phyloP scores from a whole-genome alignment of 2,113 vertebrate species.

The Thamnaconus septentrionalis region DNA sequence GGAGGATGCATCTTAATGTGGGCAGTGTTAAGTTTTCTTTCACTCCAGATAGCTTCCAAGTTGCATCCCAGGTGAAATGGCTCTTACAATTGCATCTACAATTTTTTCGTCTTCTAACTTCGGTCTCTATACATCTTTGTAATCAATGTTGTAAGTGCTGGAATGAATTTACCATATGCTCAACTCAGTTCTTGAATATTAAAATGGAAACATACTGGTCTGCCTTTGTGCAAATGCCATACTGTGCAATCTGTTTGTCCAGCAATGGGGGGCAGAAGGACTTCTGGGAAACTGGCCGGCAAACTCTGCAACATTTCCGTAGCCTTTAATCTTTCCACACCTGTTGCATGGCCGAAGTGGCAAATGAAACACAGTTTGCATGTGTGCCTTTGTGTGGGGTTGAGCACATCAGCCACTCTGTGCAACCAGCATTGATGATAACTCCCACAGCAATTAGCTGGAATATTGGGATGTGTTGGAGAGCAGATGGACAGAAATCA shows the following conservation, averaged over 20 bases:
- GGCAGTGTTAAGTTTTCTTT: no score
- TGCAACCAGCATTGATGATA: constrained; percentile 33
- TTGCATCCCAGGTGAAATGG: no score
- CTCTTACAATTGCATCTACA: no score
- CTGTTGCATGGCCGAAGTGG: constrained; percentile 17
- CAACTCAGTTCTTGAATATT: constrained; percentile 35
- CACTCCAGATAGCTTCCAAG: no score
- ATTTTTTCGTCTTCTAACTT: neutral
- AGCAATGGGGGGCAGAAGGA: constrained; percentile 35
- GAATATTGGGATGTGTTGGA: constrained; percentile 42
- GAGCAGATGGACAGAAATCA: constrained; percentile 75
- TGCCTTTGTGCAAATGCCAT: constrained; percentile 43
- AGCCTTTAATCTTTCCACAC: constrained; percentile 9
- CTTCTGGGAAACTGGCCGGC: constrained; percentile 10
- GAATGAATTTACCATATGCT: constrained; percentile 4
- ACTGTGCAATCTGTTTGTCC: constrained; percentile 44
- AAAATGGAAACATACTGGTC: constrained; percentile 38
- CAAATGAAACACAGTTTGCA: constrained; percentile 23
- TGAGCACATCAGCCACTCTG: constrained; percentile 32
- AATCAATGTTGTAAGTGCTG: neutral
- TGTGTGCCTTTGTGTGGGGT: constrained; percentile 20
- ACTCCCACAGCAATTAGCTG: constrained; percentile 58
- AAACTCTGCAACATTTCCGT: neutral
- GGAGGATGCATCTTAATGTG: no score
- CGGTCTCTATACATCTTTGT: neutral